Evolutionary conservation across 2,888 invertebrate genomes (phyloP), one percentile per base, ranked within the genome.

Genomic region (Leucophora obtusa): DNA sequence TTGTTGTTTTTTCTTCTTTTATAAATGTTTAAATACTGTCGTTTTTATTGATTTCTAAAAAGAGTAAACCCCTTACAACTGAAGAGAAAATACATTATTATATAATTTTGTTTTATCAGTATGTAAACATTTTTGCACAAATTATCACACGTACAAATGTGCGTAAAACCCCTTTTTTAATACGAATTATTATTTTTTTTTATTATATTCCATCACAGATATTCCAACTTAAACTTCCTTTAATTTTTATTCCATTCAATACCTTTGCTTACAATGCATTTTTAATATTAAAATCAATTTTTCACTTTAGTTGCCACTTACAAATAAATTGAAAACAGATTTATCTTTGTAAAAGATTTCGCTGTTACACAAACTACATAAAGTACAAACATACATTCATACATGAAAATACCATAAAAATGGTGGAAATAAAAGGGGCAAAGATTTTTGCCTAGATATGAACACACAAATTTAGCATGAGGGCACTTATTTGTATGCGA

Each of bases 311-410:
- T 62, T 77, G 51, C 53, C 77, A 66, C 69, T 77, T 18, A 59
- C 53, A 78, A 81, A 73, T 76, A 82, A 79, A 81, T 79, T 79
- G 75, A 75, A 80, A 77, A 65, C 76, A 76, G 80, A 81, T 81
- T 81, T 80, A 79, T 79, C 70, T 68, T 43, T 54, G 66, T 66
- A 66, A 66, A 66, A 47, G 18, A 10, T 53, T 21, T 53, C 53
- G 17, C 53, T 38, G 38, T 14, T 38, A 38, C 1, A 38, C 14
- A 28, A 28, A 28, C 28, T 28, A 28, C 7, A 7, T 28, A 28
- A 28, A 28, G 28, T 28, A 28, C 28, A 28, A 28, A 28, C 28
- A 28, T 28, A 3, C 10, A 38, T 38, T 38, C 11, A 38, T 38
- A 38, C 4, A 38, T 38, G 11, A 38, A 38, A 10, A 38, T 38